Base-by-base conservation (phyloP, 2,888 invertebrate species). In the Scaptomyza reducta region DNA sequence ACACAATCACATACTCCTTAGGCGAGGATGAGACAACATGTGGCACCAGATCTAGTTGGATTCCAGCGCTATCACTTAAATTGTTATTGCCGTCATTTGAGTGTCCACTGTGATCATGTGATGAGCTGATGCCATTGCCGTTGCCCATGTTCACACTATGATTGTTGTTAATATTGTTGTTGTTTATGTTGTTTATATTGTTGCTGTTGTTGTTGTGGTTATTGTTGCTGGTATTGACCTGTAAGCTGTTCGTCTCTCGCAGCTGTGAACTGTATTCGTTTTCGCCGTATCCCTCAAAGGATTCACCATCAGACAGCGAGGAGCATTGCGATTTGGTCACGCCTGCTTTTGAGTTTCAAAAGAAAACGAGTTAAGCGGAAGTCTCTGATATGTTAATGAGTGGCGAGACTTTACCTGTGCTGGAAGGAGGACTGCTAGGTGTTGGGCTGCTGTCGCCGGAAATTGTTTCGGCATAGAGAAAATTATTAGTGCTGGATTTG, bases 211-310 rank as follows among this genome's bases (percentile, higher is more conserved):
- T 80, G 18, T 22, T 64, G 22, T 13, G 9, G n/a, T n/a, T 49
- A 2, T 18, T 35, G 33, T 22, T 58, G 44, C 29, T 76, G 66
- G 35, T 25, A 51, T 53, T 69, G 53, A 46, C 46, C 27, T 62
- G 60, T 11, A 67, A 38, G n/a, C 54, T 46, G 40, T 54, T 56
- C 3, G 61, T 25, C 25, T 65, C 62, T 25, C 76, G 68, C 42
- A 67, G 45, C 25, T 78, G 79, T 14, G 58, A 53, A 38, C 67
- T 71, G 42, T 78, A 83, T 55, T 89, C 94, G 61, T 93, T 93
- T 89, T 95, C 95, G 1, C 95, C 96, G 87, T 95, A 95, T 91
- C 96, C 96, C 90, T 96, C 96, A 92, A 95, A 96, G 91, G 95
- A 96, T 90, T 96, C 96, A 11, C 95, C 95, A 87, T 96, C 96